phyloP scores from a whole-genome alignment of 2,888 invertebrate genomes.

The Conchocele bisecta region DNA sequence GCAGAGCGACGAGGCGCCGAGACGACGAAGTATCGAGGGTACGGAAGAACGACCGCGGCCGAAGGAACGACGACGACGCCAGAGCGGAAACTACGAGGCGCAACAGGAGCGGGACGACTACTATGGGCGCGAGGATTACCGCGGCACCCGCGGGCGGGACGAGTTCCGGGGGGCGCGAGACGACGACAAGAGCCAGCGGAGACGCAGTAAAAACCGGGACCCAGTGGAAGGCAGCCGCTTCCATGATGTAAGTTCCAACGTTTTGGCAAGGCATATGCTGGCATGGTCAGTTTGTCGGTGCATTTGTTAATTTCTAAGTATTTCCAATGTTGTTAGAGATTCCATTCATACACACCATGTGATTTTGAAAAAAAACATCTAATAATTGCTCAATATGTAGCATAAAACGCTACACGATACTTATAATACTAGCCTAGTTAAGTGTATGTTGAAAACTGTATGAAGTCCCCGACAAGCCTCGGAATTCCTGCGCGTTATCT shows the following conservation, averaged over 20 bases:
- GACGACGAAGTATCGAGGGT: neutral
- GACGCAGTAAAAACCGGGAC: constrained; percentile 37
- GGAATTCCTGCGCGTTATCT: too few species aligned
- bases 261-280: too few species aligned
- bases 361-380: too few species aligned
- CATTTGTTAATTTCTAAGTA: too few species aligned
- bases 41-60: constrained; percentile 3
- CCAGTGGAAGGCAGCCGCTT: constrained; percentile 36
- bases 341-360: too few species aligned
- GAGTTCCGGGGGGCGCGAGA: constrained; percentile 29
- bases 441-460: too few species aligned
- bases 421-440: too few species aligned
- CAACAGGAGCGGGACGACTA: constrained; percentile 7
- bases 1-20: neutral
- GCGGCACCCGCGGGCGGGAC: constrained; percentile 5
- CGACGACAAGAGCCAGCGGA: constrained; percentile 31
- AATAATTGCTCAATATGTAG: too few species aligned
- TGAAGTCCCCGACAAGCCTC: too few species aligned
- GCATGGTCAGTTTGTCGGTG: too few species aligned
- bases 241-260: constrained; percentile 43
- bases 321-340: too few species aligned
- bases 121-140: neutral
- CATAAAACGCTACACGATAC: too few species aligned
- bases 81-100: constrained; percentile 12
- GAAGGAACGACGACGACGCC: neutral